Conservation (phyloP, 1,140 invertebrate genomes). For the Leptoteleia sp. region DNA sequence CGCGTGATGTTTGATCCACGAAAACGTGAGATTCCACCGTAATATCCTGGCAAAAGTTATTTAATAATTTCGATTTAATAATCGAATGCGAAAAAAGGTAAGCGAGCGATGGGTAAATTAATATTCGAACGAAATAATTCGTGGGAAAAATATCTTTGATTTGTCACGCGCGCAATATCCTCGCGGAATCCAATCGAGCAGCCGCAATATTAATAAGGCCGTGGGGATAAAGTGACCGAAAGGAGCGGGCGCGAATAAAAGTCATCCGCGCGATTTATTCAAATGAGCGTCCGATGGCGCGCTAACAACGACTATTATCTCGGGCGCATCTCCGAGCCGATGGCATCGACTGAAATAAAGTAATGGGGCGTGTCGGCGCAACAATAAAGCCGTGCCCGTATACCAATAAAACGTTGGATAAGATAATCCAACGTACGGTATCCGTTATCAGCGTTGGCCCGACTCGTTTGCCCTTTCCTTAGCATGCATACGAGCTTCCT, state of each 20-base stretch:
- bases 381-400: slow-evolving; percentile 45
- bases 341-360: slow-evolving; percentile 20
- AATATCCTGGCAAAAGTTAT: no score
- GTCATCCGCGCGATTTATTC: slow-evolving; percentile 22
- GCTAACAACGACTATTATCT: slow-evolving; percentile 42
- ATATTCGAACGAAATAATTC: no score
- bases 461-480: slow-evolving; percentile 48
- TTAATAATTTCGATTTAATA: no score
- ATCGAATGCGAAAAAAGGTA: no score
- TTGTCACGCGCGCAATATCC: no score
- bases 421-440: slow-evolving; percentile 43
- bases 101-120: no score
- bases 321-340: slow-evolving; percentile 6
- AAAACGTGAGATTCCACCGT: no score
- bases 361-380: slow-evolving; percentile 32
- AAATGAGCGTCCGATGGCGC: slow-evolving; percentile 19
- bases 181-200: no score
- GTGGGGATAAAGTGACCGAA: slow-evolving; percentile 9
- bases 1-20: background rate
- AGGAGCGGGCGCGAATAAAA: slow-evolving; percentile 3
- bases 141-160: no score
- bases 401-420: slow-evolving; percentile 50
- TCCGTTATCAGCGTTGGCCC: slow-evolving; percentile 33
- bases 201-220: slow-evolving; percentile 5
- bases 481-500: slow-evolving; percentile 46